A percentile compares a stretch with the other conserved stretches of the same genome.
phyloP scores from a whole-genome alignment of 1,140 invertebrate genomes.

The Anoplolepis gracilipes region DNA sequence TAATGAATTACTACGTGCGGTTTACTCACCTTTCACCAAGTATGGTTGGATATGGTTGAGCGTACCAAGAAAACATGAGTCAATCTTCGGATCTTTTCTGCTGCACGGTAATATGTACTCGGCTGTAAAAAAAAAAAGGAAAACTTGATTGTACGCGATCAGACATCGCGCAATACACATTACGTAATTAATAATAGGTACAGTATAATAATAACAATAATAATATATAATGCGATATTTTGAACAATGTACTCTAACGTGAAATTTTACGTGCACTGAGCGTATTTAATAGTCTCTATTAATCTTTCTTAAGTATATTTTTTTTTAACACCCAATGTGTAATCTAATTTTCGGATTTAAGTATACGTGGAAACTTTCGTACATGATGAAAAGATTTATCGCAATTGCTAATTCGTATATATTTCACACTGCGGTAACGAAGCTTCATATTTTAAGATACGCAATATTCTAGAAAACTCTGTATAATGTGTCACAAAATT shows the following conservation, averaged over 20 bases:
- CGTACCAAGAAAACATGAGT: constrained; percentile 89
- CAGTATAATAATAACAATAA: constrained; percentile 8
- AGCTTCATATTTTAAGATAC: background rate
- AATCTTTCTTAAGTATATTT: background rate
- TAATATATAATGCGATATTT: constrained; percentile 8
- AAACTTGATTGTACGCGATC: background rate
- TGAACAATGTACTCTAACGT: background rate
- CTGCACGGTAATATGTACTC: constrained; percentile 91
- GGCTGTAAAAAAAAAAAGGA: constrained; percentile 86
- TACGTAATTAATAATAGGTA: constrained; percentile 42
- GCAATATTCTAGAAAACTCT: background rate
- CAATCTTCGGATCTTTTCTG: constrained; percentile 88
- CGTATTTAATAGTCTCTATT: background rate
- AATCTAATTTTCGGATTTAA: background rate
- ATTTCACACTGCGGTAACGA: background rate
- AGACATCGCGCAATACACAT: constrained; percentile 11
- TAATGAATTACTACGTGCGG: background rate
- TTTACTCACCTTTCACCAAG: constrained; percentile 86
- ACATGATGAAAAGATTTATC: background rate
- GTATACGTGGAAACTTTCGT: background rate
- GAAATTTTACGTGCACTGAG: background rate
- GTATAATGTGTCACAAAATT: background rate
- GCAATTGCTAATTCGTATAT: background rate
- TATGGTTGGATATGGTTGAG: constrained; percentile 91
- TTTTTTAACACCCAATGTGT: background rate